Evolutionary conservation across 2,888 invertebrate genomes (phyloP), one percentile per base, ranked within the genome.

Genomic region (Cecidostiba fungosa): DNA sequence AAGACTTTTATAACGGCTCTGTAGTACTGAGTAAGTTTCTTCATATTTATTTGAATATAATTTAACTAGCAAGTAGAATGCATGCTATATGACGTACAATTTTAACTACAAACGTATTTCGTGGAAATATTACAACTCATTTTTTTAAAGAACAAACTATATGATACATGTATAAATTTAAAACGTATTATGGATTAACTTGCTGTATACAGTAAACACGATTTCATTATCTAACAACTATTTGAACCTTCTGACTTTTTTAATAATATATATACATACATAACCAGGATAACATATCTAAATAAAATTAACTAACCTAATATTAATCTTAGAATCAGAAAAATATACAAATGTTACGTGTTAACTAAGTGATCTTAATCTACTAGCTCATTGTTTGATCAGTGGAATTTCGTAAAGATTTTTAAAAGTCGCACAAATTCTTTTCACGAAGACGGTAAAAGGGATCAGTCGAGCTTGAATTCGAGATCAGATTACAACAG

Each of bases 401-500:
- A 72, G 32, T 70, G 70, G 70, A 77, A 73, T 77, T 81, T 70
- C 59, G 43, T 59, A n/a, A 10, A 54, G 54, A 47, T 81, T 72
- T 26, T 81, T 26, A 81, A 80, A 77, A 77, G 43, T 54, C 19
- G 26, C 81, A n/a, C 19, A 26, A 2, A 77, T 79, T 70, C 10
- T 79, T 47, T 69, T 14, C 6, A 77, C 8, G 23, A 70, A 70
- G 14, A 54, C 62, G 8, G 19, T 73, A 32, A 16, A 43, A 80
- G 69, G 39, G 29, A 69, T 77, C 54, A 70, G 77, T 77, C 77
- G 62, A 81, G 72, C 77, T 77, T 82, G 3, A 19, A 81, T 82
- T 85, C 47, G 78, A 82, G 69, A 85, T 82, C 66, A 85, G 54
- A 74, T 74, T 78, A 82, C 47, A 59, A 39, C 29, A 76, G 50